Evolutionary conservation across 1,140 invertebrate genomes (phyloP), one percentile per base, ranked within the genome.

Genomic region (Pygmarrhopalites habei): DNA sequence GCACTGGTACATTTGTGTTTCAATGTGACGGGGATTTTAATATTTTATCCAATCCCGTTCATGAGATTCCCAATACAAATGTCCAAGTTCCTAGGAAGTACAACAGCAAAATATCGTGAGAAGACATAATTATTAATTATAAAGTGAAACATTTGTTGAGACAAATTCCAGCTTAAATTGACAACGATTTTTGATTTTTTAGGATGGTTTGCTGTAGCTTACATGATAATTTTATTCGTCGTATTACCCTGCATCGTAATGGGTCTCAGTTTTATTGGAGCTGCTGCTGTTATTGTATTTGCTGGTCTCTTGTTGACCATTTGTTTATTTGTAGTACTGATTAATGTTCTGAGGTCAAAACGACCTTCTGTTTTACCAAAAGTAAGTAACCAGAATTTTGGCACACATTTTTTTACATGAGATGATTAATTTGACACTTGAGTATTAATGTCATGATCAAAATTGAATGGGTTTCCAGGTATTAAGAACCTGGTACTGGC

Each of bases 1-100:
- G 83, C 71, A 77, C 82, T 2, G 72, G 86, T 28, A 21, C 83
- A 85, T 73, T 73, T 83, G 1, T 79, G 85, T 49, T 85, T 85
- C 72, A 85, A 85, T 71, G 58, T 86, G 2, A 73, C 77, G 19
- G 83, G 84, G 1, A 81, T 85, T 30, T 14, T 84, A 0, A 49
- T 85, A 0, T 85, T 81, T 70, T 85, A 83, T 68, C 79, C 82
- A 0, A 73, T 85, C 25, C 82, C 82, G 10, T 77, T 77, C 62
- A 76, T 80, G 65, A 71, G 84, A 47, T 69, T 80, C 46, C 83
- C 84, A 0, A 79, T 86, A 2, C 72, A 71, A n/a, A 62, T 83
- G 49, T 79, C 83, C 2, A 80, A 79, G 63, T 72, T 74, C 19
- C 72, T 85, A 12, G 79, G 82, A 2, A 76, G 76, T 25, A 73